Evolutionary conservation across 2,888 invertebrate genomes (phyloP), one percentile per base, ranked within the genome.

Genomic region (Hydraecia micacea): DNA sequence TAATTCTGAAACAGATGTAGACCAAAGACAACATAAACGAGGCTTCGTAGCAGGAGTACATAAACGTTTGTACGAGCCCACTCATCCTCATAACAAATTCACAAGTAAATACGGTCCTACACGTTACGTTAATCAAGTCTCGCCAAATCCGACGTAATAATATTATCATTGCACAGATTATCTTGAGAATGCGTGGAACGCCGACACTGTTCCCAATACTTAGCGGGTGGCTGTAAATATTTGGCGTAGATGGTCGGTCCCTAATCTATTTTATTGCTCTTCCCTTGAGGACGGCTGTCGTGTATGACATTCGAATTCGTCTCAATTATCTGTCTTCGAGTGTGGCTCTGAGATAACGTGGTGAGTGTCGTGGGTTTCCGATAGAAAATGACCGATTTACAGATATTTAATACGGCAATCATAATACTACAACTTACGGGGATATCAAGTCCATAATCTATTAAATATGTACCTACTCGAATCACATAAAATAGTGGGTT

Each of bases 91-190:
- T 89, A 87, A 81, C 65, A 71, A 78, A 87, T 87, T 89, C 85
- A 81, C 81, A 80, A 79, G 74, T 63, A 79, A 76, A 69, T 70
- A 46, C 55, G 67, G 62, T 66, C 75, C 79, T 69, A 80, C 77
- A 86, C 75, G 81, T 88, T 79, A 80, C 85, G 77, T 85, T 80
- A 83, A 87, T 89, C 83, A 85, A 85, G 75, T 79, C 74, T 52
- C 78, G 71, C 79, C 76, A 85, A 78, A 83, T 74, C 80, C 81
- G 39, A 83, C 86, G 49, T 84, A 76, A 84, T 87, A 85, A 85
- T 77, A 85, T 85, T 89, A 87, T 87, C 83, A 85, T 80, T 81
- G 89, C 75, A 75, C 63, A 75, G 81, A 81, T 85, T 88, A 80
- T 87, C 85, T 81, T 77, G 79, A 72, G 77, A 78, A 89, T 81